Percentiles rank a stretch among this genome's conserved stretches.
These are phyloP conservation scores for Theretra japonica DNA, from an alignment of 2,888 invertebrate species.

Conservation along the genomic window DNA sequence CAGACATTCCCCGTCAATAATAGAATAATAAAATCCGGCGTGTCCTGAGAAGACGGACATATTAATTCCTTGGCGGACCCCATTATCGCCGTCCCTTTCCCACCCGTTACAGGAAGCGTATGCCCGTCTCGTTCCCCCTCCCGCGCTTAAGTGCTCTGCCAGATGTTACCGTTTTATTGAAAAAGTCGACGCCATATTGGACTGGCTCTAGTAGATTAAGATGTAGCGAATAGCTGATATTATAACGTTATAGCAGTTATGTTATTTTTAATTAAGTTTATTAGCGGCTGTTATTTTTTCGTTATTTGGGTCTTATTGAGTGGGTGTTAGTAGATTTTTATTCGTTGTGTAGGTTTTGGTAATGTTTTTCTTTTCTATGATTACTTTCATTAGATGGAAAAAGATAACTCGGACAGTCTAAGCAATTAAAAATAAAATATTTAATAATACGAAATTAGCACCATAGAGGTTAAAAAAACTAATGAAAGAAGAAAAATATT, in stretches of 20 bases:
- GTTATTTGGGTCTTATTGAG: neutral
- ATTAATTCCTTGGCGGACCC: slow-evolving; percentile 76
- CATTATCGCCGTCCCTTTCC: slow-evolving; percentile 57
- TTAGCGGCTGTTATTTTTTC: slow-evolving; percentile 21
- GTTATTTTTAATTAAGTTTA: slow-evolving; percentile 45
- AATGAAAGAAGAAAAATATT: no score
- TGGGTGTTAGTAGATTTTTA: neutral
- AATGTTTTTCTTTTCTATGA: no score
- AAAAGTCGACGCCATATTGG: slow-evolving; percentile 80
- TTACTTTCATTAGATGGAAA: no score
- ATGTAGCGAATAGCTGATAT: slow-evolving; percentile 62
- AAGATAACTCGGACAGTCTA: no score
- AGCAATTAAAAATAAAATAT: no score
- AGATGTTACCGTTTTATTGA: slow-evolving; percentile 83
- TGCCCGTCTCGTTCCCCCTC: slow-evolving; percentile 63
- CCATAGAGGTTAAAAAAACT: no score
- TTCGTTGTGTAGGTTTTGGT: no score
- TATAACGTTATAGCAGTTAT: slow-evolving; percentile 48
- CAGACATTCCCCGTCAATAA: slow-evolving; percentile 71
- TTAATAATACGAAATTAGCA: no score
- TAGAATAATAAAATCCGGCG: slow-evolving; percentile 74
- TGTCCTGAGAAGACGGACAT: slow-evolving; percentile 80
- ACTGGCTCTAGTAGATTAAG: slow-evolving; percentile 79
- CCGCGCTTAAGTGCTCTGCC: slow-evolving; percentile 78
- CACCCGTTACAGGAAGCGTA: slow-evolving; percentile 40